These are phyloP conservation scores for Microplitis mediator DNA, from an alignment of 1,140 invertebrate species.

Conservation along the genomic window DNA sequence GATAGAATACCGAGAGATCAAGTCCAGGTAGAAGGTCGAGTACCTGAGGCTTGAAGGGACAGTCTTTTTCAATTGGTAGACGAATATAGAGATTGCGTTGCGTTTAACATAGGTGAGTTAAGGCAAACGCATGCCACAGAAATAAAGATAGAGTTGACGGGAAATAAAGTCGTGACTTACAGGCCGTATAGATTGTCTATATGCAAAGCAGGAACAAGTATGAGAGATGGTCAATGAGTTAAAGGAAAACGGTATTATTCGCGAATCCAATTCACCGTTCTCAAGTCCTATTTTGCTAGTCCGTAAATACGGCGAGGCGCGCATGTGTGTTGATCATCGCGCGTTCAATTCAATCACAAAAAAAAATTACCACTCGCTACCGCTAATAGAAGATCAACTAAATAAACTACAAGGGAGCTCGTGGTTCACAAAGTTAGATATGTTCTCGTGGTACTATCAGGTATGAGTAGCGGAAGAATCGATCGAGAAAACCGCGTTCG, in stretches of 20 bases:
- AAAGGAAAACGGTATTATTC: not conserved
- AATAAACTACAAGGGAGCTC: constrained; percentile 32
- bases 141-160: constrained; percentile 40
- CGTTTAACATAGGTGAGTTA: constrained; percentile 19
- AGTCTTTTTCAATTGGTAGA: constrained; percentile 22
- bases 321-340: not conserved
- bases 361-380: not conserved
- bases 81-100: constrained; percentile 35
- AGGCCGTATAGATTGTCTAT: constrained; percentile 14
- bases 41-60: not conserved
- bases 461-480: constrained; percentile 27
- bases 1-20: constrained; percentile 11
- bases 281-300: not conserved
- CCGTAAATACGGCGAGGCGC: not conserved
- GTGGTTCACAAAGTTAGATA: constrained; percentile 40
- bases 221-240: not conserved
- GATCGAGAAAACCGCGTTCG: constrained; percentile 19
- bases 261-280: not conserved
- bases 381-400: constrained; percentile 3
- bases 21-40: constrained; percentile 5
- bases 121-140: constrained; percentile 35
- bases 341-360: not conserved
- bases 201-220: not conserved
- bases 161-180: constrained; percentile 38
- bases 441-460: constrained; percentile 37